Evolutionary conservation across 2,888 invertebrate species (phyloP), one percentile per base, ranked within the genome.

Genomic region (Athalia cordata): DNA sequence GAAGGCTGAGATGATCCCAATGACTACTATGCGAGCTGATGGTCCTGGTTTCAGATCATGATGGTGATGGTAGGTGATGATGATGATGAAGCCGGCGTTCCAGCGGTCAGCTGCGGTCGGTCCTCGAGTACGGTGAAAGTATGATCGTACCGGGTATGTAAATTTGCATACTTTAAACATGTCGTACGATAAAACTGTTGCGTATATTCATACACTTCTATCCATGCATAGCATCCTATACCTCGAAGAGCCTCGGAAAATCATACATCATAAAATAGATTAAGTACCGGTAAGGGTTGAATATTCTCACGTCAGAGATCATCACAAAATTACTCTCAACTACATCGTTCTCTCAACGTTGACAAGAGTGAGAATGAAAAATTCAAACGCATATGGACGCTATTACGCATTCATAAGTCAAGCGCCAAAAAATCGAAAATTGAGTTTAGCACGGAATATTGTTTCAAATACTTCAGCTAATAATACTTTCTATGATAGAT

Each of bases 41-140:
- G 29, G 29, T 29, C 29, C 29, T 29, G 29, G 29, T 29, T 29
- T 29, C 29, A 29, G 29, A 29, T 29, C 68, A 68, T 57, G 57
- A 59, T 57, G 47, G 72, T 72, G 52, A 45, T 59, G 72, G 29
- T 72, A 64, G 61, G 29, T 29, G 75, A 64, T 47, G 29, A 29
- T 29, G 29, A 29, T 29, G 29, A 29, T 29, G 29, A 29, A 29
- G 29, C 45, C 75, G 50, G 62, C 75, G 62, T 61, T 62, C 62
- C 7, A 3, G 8, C 62, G n/a, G 13, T 8, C 13, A 4, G 13
- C 62, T 13, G 62, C 43, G 61, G 62, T 50, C 29, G 15, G n/a
- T 49, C 50, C 49, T 75, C 75, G 75, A 75, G 61, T 75, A 62
- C 75, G 75, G 75, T 75, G 75, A 75, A 75, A 75, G 75, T 75